Percentiles rank a stretch among this genome's conserved stretches.
These are phyloP conservation scores for Anabas testudineus DNA, from an alignment of 2,797 vertebrate genomes.

Conservation along the genomic window DNA sequence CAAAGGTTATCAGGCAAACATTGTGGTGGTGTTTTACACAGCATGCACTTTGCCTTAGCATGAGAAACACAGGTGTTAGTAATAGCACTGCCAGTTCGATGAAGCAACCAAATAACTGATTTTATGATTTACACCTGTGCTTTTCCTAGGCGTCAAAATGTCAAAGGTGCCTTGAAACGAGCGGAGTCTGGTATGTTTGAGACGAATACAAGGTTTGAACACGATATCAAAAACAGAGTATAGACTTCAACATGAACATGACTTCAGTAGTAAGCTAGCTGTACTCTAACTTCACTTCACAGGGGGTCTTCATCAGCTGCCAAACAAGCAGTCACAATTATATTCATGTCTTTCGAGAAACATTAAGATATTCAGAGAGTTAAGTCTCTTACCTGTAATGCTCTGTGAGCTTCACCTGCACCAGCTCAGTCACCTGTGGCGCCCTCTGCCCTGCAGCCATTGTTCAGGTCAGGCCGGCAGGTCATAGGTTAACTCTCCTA, in stretches of 20 bases:
- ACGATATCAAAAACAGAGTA: not conserved
- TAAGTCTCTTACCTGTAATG: not conserved
- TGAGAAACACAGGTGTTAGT: constrained; percentile 11
- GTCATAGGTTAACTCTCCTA: constrained; percentile 38
- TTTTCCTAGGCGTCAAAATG: not conserved
- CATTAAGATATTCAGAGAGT: not conserved
- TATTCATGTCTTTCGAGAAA: not conserved
- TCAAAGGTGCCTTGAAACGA: not conserved
- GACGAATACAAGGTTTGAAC: not conserved
- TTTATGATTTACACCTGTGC: not conserved
- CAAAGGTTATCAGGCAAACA: not conserved
- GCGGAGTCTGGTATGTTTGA: not conserved
- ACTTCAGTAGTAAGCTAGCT: not conserved
- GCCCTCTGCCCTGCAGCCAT: constrained; percentile 21
- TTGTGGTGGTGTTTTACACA: not conserved
- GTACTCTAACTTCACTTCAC: not conserved
- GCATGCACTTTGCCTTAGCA: not conserved
- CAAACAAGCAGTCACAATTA: not conserved
- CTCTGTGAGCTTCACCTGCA: not conserved
- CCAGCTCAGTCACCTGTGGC: not conserved
- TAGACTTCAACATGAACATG: too few species aligned
- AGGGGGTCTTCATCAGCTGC: not conserved
- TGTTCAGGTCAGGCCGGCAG: constrained; percentile 2
- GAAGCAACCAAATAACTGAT: not conserved
- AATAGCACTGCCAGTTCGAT: not conserved